Conservation (phyloP, 2,888 invertebrate genomes). For the Automeris io region DNA sequence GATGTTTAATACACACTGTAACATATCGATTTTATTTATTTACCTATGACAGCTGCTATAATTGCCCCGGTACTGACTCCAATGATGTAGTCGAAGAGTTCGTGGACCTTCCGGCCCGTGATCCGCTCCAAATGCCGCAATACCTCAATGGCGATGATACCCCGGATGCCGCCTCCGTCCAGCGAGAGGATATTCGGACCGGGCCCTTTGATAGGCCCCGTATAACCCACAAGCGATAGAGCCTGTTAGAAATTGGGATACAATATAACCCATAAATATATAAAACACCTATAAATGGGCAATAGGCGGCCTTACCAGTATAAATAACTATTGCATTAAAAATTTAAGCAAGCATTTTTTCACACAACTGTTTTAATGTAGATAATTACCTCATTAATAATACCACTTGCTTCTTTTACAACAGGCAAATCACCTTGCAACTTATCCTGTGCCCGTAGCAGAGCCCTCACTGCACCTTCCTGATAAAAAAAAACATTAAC, state of each 20-base stretch:
- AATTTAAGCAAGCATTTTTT: no score
- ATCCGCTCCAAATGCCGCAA: constrained; percentile 85
- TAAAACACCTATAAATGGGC: no score
- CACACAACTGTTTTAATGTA: no score
- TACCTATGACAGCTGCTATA: constrained; percentile 84
- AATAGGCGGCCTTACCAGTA: no score
- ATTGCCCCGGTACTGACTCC: constrained; percentile 92
- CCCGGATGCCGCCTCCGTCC: constrained; percentile 94
- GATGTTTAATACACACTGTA: no score
- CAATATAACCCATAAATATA: no score
- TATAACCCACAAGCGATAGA: constrained; percentile 83
- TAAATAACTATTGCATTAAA: no score
- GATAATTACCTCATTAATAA: constrained; percentile 43
- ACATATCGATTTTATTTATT: no score
- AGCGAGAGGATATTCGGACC: constrained; percentile 90
- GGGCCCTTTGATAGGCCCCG: constrained; percentile 80
- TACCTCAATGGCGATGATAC: constrained; percentile 90
- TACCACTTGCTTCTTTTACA: constrained; percentile 32
- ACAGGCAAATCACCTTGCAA: constrained; percentile 43
- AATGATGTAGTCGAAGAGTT: constrained; percentile 92
- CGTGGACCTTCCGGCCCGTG: constrained; percentile 80
- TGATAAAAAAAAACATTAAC: no score
- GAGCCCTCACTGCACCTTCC: constrained; percentile 82
- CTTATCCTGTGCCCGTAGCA: constrained; percentile 74
- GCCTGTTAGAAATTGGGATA: constrained; percentile 46